A percentile compares a stretch with the other conserved stretches of the same genome.
These are phyloP conservation scores for Emydura subglobosa DNA, from an alignment of 2,113 vertebrate species.

Conservation along the genomic window DNA sequence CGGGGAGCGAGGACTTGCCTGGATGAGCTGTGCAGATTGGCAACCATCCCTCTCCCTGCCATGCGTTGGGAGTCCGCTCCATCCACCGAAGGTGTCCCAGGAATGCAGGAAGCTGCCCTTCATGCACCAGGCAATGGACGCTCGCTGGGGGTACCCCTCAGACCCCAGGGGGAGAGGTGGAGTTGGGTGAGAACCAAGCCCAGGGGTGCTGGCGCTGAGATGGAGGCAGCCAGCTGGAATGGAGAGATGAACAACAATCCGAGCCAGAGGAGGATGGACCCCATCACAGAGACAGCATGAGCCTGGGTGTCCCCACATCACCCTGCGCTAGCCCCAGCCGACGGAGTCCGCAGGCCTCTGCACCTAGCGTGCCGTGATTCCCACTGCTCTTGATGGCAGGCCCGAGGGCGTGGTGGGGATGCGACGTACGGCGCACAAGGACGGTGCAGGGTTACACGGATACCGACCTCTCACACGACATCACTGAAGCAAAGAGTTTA, in stretches of 20 bases:
- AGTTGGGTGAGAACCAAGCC: not conserved
- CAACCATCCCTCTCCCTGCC: accelerated
- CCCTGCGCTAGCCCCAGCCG: not conserved
- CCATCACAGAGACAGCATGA: accelerated
- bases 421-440: not conserved
- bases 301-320: accelerated
- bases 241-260: not conserved
- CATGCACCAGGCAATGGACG: too few species aligned
- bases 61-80: not conserved
- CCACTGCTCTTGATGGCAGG: not conserved
- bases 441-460: not conserved
- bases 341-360: not conserved
- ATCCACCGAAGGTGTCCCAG: not conserved
- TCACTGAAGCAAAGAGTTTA: not conserved
- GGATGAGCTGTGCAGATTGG: not conserved
- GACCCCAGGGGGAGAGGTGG: not conserved
- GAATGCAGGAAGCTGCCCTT: not conserved
- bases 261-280: accelerated
- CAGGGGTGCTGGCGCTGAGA: accelerated
- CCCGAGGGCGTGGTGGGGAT: not conserved
- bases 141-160: accelerated
- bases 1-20: accelerated
- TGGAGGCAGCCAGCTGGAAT: not conserved
- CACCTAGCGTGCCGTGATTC: not conserved
- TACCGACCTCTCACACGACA: accelerated